These are phyloP conservation scores for Phrynocephalus versicolor DNA, from an alignment of 2,113 vertebrate species.

Conservation along the genomic window DNA sequence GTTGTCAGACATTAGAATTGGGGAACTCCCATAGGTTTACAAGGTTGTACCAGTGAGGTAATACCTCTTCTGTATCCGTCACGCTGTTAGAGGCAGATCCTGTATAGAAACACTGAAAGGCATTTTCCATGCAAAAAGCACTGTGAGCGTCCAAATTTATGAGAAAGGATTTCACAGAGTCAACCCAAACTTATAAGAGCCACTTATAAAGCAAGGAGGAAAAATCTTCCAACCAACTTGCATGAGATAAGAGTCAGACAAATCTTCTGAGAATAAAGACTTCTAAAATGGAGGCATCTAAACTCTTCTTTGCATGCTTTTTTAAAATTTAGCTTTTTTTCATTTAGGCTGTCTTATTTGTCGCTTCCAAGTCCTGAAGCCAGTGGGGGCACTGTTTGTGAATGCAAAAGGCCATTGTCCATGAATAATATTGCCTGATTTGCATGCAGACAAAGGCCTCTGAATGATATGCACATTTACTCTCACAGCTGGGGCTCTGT, in stretches of 20 bases:
- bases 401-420: background rate
- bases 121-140: background rate
- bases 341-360: background rate
- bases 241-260: background rate
- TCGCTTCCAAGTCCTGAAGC: background rate
- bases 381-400: background rate
- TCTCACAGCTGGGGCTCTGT: background rate
- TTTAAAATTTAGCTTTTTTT: too few species aligned
- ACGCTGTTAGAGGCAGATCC: too few species aligned
- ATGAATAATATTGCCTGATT: slow-evolving; percentile 1
- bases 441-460: slow-evolving; percentile 28
- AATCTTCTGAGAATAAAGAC: background rate
- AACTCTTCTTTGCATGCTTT: background rate
- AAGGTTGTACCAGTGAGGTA: too few species aligned
- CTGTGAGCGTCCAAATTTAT: background rate
- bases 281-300: background rate
- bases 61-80: background rate
- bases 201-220: too few species aligned
- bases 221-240: background rate
- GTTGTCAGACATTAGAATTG: too few species aligned
- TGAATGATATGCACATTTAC: slow-evolving; percentile 7
- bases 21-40: too few species aligned
- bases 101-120: background rate
- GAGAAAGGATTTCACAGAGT: background rate
- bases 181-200: too few species aligned